Percentiles rank a stretch among this genome's conserved stretches.
phyloP scores from a whole-genome alignment of 2,888 invertebrate species.

The Schizaphis graminum region DNA sequence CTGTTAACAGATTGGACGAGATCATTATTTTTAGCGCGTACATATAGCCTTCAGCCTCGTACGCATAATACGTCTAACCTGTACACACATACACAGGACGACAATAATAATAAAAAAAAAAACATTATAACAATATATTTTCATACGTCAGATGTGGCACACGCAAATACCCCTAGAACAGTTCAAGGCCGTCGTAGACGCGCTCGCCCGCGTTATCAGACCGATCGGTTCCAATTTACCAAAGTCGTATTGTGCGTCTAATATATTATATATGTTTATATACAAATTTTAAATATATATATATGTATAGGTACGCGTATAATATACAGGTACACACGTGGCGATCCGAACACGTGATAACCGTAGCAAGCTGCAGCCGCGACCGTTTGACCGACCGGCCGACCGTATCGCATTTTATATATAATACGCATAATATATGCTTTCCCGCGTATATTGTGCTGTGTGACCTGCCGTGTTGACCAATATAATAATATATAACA shows the following conservation, averaged over 20 bases:
- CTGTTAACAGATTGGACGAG: slow-evolving; percentile 34
- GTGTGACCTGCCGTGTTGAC: neutral
- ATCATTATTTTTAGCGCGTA: slow-evolving; percentile 25
- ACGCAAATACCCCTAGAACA: slow-evolving; percentile 20
- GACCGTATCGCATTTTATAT: neutral
- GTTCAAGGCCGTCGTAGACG: slow-evolving; percentile 51
- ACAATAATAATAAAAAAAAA: neutral
- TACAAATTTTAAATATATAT: neutral
- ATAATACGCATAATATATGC: neutral
- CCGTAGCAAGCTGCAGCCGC: neutral
- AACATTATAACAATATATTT: neutral
- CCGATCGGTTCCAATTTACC: slow-evolving; percentile 24
- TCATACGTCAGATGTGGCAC: slow-evolving; percentile 15
- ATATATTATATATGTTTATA: neutral
- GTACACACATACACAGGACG: neutral
- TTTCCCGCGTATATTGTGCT: neutral
- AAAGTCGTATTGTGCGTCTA: neutral
- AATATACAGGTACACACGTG: neutral
- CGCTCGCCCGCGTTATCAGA: slow-evolving; percentile 7
- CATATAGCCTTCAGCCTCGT: slow-evolving; percentile 7
- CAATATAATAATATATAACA: neutral
- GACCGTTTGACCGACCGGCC: neutral
- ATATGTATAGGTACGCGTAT: too few species aligned
- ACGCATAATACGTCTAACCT: neutral
- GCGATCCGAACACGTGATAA: slow-evolving; percentile 48